Evolutionary conservation across 2,113 vertebrate species (phyloP), one percentile per base, ranked within the genome.

Genomic region (Eira barbara): DNA sequence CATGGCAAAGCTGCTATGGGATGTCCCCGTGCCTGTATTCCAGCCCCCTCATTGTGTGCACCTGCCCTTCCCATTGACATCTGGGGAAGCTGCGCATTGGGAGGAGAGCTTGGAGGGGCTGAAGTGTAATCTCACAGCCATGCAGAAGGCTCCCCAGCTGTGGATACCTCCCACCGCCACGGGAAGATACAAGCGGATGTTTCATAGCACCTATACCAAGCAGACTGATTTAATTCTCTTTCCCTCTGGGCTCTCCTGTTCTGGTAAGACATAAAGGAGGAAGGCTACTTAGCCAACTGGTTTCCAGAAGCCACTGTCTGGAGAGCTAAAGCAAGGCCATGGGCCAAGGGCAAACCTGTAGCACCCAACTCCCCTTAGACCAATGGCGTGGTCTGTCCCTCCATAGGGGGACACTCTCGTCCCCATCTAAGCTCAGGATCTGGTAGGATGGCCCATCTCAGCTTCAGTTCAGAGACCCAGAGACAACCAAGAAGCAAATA

Each of bases 401-500:
- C n/a, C 29, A 9, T 0, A 25, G 20, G 25, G 1, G 4, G 23
- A 25, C 47, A 12, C 67, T 31, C 18, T 95, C 94, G 45, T 97
- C 90, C 93, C 61, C 0, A 65, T 93, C 96, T 83, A 80, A 61
- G 69, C 34, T 71, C 3, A 9, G 18, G 34, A 45, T 61, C 34
- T 67, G 36, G 11, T 1, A 13, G 73, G 11, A 17, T 2, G 4
- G 80, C 79, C 80, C 36, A 15, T 82, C 74, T 95, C n/a, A 52
- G 49, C 27, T 67, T 34, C 25, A 29, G 2, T 34, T 61, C 73
- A 25, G 97, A 93, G 61, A 97, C 21, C 15, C 23, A 2, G 98
- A 97, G 89, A 82, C 87, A 93, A 82, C 93, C 74, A 76, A 73
- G 87, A 61, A 45, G 92, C 91, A 95, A 20, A 73, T 90, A 91